These are phyloP conservation scores for Cyanistes caeruleus DNA, from an alignment of 2,113 vertebrate species.

Conservation along the genomic window DNA sequence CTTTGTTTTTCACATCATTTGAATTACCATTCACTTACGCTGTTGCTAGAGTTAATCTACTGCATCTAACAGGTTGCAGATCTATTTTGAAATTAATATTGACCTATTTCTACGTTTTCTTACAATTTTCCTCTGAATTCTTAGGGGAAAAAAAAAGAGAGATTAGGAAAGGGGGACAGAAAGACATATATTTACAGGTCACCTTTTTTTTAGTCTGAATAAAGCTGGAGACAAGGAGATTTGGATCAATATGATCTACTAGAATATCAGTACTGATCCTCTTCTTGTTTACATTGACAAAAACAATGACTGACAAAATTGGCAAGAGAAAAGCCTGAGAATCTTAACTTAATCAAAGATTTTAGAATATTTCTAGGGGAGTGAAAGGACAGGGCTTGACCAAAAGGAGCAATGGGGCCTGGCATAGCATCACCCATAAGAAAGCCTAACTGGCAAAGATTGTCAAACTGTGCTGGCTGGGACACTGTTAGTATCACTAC, in stretches of 20 bases:
- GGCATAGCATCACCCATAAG: not conserved
- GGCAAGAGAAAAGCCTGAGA: not conserved
- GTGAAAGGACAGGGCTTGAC: not conserved
- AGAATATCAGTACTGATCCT: not conserved
- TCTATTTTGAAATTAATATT: conserved; percentile 39
- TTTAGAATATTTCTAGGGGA: not conserved
- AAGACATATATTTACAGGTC: not conserved
- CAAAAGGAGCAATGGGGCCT: not conserved
- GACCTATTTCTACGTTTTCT: not conserved
- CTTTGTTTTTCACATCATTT: conserved; percentile 57
- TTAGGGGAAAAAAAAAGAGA: fast-evolving
- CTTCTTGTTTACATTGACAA: not conserved
- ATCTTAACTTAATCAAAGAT: not conserved
- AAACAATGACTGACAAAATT: not conserved
- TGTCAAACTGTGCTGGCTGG: not conserved
- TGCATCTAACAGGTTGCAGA: conserved; percentile 4
- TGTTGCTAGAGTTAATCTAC: conserved; percentile 39
- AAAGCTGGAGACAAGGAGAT: not conserved
- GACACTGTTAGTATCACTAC: not conserved
- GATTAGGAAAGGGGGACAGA: not conserved
- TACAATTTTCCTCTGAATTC: not conserved
- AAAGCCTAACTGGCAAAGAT: not conserved
- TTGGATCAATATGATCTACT: not conserved
- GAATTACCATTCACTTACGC: conserved; percentile 60
- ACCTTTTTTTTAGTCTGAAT: not conserved